These are phyloP conservation scores for Acutogordius australiensis DNA, from an alignment of 2,888 invertebrate species.

Conservation along the genomic window DNA sequence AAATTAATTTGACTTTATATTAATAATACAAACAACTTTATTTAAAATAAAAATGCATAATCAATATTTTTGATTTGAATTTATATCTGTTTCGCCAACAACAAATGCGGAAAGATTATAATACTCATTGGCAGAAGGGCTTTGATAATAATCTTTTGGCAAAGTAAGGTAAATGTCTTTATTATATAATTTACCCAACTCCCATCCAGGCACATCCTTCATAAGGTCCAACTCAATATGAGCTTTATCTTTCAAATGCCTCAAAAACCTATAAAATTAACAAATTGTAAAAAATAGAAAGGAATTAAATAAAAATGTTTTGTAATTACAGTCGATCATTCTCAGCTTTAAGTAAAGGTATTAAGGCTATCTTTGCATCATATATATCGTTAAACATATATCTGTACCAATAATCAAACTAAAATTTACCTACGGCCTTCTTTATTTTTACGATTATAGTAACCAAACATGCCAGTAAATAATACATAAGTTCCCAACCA, in stretches of 20 bases:
- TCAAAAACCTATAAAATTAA: not conserved
- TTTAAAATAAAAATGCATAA: too few species aligned
- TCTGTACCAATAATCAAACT: too few species aligned
- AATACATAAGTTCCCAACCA: not conserved
- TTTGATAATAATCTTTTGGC: not conserved
- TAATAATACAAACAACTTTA: too few species aligned
- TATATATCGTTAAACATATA: not conserved
- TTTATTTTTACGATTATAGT: too few species aligned
- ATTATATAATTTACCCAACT: not conserved
- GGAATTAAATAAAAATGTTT: not conserved
- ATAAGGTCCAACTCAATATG: not conserved
- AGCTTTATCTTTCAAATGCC: not conserved
- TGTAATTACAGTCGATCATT: not conserved
- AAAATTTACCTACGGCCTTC: too few species aligned
- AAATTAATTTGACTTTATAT: too few species aligned
- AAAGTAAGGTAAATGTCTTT: not conserved
- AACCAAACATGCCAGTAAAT: too few species aligned
- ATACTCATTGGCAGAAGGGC: not conserved
- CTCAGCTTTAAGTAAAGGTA: not conserved
- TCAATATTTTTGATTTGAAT: too few species aligned
- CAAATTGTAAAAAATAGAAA: not conserved
- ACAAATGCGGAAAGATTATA: not conserved
- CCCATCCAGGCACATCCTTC: not conserved
- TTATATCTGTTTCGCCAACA: not conserved
- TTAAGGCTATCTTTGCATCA: not conserved